A percentile compares a stretch with the other conserved stretches of the same genome.
Evolutionary conservation across 2,113 vertebrate species (phyloP).

Genomic region (Salvelinus alpinus): DNA sequence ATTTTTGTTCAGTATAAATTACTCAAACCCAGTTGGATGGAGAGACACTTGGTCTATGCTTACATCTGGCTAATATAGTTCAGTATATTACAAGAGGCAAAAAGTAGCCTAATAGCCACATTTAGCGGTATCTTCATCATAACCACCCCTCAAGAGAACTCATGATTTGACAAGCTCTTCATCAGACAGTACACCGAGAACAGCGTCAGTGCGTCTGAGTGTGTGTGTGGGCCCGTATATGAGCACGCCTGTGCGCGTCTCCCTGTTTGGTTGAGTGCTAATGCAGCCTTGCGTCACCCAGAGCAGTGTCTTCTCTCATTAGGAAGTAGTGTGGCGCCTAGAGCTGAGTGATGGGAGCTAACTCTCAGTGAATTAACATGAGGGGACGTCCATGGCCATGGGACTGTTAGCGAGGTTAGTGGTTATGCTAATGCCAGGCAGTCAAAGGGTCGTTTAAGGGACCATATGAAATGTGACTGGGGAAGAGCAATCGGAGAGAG

Average conservation of each 20-base stretch:
- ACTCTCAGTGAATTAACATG: slow-evolving; percentile 30
- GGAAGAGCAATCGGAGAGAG: slow-evolving; percentile 22
- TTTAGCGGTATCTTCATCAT: too few relatives aligned
- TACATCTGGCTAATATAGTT: too few relatives aligned
- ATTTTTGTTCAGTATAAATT: too few relatives aligned
- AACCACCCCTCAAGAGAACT: too few relatives aligned
- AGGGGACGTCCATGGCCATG: slow-evolving; percentile 6
- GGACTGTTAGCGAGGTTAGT: slow-evolving; percentile 13
- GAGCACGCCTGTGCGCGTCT: neutral
- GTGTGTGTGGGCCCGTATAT: neutral
- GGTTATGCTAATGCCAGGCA: slow-evolving; percentile 21
- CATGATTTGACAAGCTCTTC: neutral
- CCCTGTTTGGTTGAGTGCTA: neutral
- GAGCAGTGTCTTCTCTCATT: neutral
- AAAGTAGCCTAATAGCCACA: too few relatives aligned
- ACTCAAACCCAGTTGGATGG: too few relatives aligned
- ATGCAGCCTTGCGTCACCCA: slow-evolving; percentile 8
- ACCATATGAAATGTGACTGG: slow-evolving; percentile 45
- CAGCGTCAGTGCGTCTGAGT: slow-evolving; percentile 1
- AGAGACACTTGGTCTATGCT: too few relatives aligned
- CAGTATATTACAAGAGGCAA: too few relatives aligned
- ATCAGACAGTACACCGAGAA: neutral
- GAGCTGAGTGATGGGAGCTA: slow-evolving; percentile 17
- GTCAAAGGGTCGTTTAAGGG: slow-evolving; percentile 34
- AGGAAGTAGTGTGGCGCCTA: slow-evolving; percentile 19